Evolutionary conservation across 92 coral and sea anemone genomes (phyloP).

Genomic region (Actinostola sp.): DNA sequence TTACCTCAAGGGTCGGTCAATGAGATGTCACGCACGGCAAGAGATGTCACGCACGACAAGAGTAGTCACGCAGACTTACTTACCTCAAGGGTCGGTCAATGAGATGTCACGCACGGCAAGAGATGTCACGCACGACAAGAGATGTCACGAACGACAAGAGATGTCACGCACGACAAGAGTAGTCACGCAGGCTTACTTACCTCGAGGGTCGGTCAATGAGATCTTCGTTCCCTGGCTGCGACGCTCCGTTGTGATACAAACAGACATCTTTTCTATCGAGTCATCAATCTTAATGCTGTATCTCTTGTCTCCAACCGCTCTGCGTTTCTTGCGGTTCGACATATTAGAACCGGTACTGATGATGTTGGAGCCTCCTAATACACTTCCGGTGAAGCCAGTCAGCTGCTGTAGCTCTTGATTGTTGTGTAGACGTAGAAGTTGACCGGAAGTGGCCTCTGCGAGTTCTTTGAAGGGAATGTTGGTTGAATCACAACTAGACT

Average conservation of each 20-base stretch:
- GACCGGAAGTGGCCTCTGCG: conserved; percentile 78
- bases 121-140: no score
- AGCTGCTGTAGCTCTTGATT: conserved; percentile 63
- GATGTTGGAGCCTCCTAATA: conserved; percentile 72
- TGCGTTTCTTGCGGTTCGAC: conserved; percentile 64
- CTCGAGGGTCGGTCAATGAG: conserved; percentile 40
- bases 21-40: no score
- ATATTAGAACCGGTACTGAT: conserved; percentile 62
- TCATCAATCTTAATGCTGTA: conserved; percentile 73
- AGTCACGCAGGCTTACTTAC: conserved; percentile 52
- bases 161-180: no score
- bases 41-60: no score
- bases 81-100: conserved; percentile 44
- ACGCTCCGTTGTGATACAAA: conserved; percentile 40
- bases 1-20: conserved; percentile 45
- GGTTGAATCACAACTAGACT: not conserved
- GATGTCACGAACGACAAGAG: no score
- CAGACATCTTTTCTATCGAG: conserved; percentile 70
- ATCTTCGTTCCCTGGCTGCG: conserved; percentile 34
- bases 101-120: no score
- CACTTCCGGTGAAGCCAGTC: conserved; percentile 66
- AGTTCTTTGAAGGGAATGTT: conserved; percentile 54
- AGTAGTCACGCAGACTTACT: not conserved
- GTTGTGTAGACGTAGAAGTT: conserved; percentile 50
- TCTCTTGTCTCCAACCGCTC: conserved; percentile 27